These are phyloP conservation scores for Pseudomyrmex flavicornis DNA, from an alignment of 1,140 invertebrate genomes.

Conservation along the genomic window DNA sequence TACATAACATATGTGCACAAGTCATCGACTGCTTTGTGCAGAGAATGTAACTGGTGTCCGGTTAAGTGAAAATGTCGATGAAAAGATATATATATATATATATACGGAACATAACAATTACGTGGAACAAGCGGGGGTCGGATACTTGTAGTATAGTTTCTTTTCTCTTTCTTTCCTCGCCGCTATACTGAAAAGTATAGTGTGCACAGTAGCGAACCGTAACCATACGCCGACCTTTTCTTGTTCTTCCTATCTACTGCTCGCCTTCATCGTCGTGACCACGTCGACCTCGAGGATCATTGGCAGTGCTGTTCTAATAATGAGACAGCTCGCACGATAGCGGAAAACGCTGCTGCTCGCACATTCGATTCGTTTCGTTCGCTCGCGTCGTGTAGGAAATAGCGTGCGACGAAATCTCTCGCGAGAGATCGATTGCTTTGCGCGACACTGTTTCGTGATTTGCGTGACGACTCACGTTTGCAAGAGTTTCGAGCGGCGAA, in stretches of 20 bases:
- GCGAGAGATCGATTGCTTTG: slow-evolving; percentile 25
- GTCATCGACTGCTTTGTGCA: no score
- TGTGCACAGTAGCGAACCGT: slow-evolving; percentile 4
- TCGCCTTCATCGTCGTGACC: slow-evolving; percentile 35
- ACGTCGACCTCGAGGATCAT: slow-evolving; percentile 51
- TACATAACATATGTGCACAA: no score
- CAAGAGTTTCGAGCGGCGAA: slow-evolving; percentile 27
- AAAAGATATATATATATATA: not conserved
- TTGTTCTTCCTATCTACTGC: not conserved
- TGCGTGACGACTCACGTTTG: slow-evolving; percentile 26
- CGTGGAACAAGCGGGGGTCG: slow-evolving; percentile 53
- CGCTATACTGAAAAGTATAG: slow-evolving; percentile 28
- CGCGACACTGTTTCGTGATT: slow-evolving; percentile 7
- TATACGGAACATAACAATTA: slow-evolving; percentile 60
- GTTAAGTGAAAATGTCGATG: slow-evolving; percentile 35
- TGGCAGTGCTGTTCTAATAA: slow-evolving; percentile 51
- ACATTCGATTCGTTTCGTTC: slow-evolving; percentile 48
- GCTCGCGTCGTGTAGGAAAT: slow-evolving; percentile 11
- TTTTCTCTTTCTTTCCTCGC: not conserved
- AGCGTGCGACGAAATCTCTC: slow-evolving; percentile 17
- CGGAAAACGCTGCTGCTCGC: slow-evolving; percentile 31
- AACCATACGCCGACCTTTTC: not conserved
- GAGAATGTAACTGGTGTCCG: not conserved
- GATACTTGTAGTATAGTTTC: not conserved
- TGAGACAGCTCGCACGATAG: slow-evolving; percentile 29